A percentile compares a stretch with the other conserved stretches of the same genome.
phyloP scores from a whole-genome alignment of 2,113 vertebrate species.

The Leucoraja erinaceus region DNA sequence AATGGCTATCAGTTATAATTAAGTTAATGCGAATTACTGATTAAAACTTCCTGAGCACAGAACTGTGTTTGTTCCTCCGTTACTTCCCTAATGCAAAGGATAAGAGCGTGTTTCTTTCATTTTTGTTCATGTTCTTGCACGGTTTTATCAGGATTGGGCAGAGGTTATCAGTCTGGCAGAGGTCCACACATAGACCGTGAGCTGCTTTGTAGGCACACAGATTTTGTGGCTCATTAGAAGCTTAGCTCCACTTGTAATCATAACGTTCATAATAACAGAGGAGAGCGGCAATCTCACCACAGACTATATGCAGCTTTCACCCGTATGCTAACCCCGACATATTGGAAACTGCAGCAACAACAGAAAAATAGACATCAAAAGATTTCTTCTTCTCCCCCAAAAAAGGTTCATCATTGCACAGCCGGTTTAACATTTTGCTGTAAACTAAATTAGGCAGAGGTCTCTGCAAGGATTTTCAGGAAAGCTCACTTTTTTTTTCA shows the following conservation, averaged over 20 bases:
- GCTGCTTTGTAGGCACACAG: slow-evolving; percentile 52
- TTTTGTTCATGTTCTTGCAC: slow-evolving; percentile 37
- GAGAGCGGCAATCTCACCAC: slow-evolving; percentile 45
- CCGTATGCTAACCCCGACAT: not conserved
- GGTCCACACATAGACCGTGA: slow-evolving; percentile 50
- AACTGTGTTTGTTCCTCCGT: slow-evolving; percentile 53
- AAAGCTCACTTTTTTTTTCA: not conserved
- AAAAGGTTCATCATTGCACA: not conserved
- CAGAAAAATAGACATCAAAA: not conserved
- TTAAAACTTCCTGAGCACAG: slow-evolving; percentile 66
- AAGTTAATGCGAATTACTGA: slow-evolving; percentile 57
- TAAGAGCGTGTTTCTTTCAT: slow-evolving; percentile 42
- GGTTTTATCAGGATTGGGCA: slow-evolving; percentile 47
- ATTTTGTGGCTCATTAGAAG: slow-evolving; percentile 52
- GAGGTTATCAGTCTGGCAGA: slow-evolving; percentile 47
- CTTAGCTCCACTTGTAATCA: slow-evolving; percentile 51
- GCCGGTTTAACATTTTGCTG: not conserved
- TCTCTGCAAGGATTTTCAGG: not conserved
- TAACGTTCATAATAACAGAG: slow-evolving; percentile 52
- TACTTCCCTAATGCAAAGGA: slow-evolving; percentile 51
- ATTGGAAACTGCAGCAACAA: not conserved
- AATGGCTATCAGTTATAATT: slow-evolving; percentile 67
- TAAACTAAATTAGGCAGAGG: not conserved
- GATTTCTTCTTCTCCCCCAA: not conserved
- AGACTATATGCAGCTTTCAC: not conserved